Base-by-base conservation (phyloP, 1,140 invertebrate genomes). In the Amphibalanus amphitrite region DNA sequence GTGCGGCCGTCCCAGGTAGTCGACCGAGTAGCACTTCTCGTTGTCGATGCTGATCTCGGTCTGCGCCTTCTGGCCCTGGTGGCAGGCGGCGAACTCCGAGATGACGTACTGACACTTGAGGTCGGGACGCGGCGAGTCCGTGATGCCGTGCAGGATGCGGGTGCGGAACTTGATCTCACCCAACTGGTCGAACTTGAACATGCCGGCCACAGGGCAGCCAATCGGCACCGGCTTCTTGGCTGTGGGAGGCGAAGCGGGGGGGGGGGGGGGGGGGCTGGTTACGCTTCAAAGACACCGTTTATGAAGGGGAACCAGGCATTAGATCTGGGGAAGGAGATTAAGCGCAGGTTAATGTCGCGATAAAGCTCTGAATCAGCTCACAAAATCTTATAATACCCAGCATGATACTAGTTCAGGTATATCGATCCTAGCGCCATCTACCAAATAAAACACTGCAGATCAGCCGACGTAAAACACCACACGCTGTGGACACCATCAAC, bases 121-220 rank as follows among this genome's bases (percentile, higher is more conserved):
- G 77, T 81, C 78, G 17, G 83, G 81, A 72, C 84, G 77, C 3
- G 85, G 85, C 67, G 78, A 78, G 69, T 84, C 81, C 3, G 85
- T 86, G 0, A 86, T 82, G 72, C 85, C 85, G 20, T 84, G 80
- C 67, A 80, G 76, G 71, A 86, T 84, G 71, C 84, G 75, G 0
- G 84, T 85, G 69, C 78, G 76, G 73, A 85, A 84, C 15, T 78
- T 76, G 65, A 81, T 78, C 47, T 81, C 79, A 3, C 79, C 80
- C 75, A 82, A 85, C 81, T 98, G 95, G 0, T 87, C 87, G 78
- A 98, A 98, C 78, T 89, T 91, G 77, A 93, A 98, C 81, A 97
- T 96, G 15, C 96, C 95, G 67, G 93, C 95, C 0, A 98, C 88
- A 0, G 96, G 95, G 81, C 95, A 98, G 69, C 92, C 86, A 13